Percentiles rank a stretch among this genome's conserved stretches.
phyloP scores from a whole-genome alignment of 2,797 vertebrate species.

The Moxostoma hubbsi region DNA sequence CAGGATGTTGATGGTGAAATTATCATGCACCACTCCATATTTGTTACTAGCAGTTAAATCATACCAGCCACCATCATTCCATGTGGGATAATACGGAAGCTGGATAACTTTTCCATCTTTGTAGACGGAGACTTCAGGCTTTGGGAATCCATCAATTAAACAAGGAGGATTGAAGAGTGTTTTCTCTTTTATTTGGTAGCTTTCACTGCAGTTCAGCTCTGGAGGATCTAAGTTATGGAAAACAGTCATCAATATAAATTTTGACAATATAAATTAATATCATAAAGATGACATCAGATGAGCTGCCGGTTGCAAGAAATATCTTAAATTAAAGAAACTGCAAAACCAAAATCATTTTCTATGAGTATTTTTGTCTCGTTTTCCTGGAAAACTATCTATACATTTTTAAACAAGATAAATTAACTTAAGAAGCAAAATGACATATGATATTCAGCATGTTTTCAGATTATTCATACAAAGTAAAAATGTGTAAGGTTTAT shows the following conservation, averaged over 20 bases:
- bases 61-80: conserved; percentile 59
- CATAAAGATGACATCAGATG: background rate
- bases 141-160: conserved; percentile 54
- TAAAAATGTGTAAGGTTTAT: too few species aligned
- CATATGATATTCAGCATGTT: too few species aligned
- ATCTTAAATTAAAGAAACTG: too few species aligned
- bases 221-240: conserved; percentile 60
- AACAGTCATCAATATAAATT: background rate
- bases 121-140: conserved; percentile 44
- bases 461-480: too few species aligned
- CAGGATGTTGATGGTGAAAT: conserved; percentile 35
- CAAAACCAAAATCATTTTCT: too few species aligned
- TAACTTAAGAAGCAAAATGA: too few species aligned
- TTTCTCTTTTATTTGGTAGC: conserved; percentile 17
- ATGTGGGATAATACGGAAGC: conserved; percentile 5
- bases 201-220: conserved; percentile 40
- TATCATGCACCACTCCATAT: conserved; percentile 43
- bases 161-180: conserved; percentile 23
- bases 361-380: too few species aligned
- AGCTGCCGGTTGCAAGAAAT: too few species aligned
- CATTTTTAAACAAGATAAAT: too few species aligned
- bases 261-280: background rate
- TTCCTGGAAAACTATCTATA: too few species aligned
- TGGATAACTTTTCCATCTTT: conserved; percentile 32
- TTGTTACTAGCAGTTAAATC: conserved; percentile 49